Conservation (phyloP, 2,888 invertebrate species). For the Candidula unifasciata region DNA sequence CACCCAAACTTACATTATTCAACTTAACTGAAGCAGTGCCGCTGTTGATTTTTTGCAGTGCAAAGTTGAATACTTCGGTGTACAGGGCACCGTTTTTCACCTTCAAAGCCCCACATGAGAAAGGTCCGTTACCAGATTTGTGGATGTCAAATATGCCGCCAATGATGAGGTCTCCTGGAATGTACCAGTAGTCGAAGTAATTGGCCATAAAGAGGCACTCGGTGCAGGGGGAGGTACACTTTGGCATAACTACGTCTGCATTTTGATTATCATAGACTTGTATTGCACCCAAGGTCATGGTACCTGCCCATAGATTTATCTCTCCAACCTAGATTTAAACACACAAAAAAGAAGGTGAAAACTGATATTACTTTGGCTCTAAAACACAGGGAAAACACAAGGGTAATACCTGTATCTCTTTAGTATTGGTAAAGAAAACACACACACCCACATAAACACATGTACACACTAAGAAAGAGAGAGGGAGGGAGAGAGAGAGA, state of each 20-base stretch:
- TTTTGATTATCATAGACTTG: too few species aligned
- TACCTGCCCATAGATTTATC: background rate
- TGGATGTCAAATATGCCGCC: conserved; percentile 73
- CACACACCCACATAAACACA: too few species aligned
- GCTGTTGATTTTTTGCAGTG: conserved; percentile 67
- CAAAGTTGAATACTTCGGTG: conserved; percentile 72
- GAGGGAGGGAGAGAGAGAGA: too few species aligned
- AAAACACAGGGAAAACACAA: too few species aligned
- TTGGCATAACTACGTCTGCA: conserved; percentile 41
- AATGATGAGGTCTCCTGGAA: conserved; percentile 70
- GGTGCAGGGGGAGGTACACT: conserved; percentile 66
- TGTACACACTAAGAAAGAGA: too few species aligned
- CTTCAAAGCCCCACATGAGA: conserved; percentile 65
- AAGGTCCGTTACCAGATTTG: conserved; percentile 65
- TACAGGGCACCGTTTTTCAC: conserved; percentile 68
- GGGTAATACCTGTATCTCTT: too few species aligned
- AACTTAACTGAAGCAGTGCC: conserved; percentile 53
- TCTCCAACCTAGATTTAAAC: background rate
- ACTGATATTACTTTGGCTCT: background rate
- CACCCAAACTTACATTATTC: conserved; percentile 67
- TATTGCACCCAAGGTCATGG: background rate
- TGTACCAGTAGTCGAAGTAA: conserved; percentile 65
- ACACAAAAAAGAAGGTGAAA: background rate
- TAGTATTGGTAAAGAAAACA: too few species aligned
- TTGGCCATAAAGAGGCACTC: conserved; percentile 71